Evolutionary conservation across 2,113 vertebrate genomes (phyloP), one percentile per base, ranked within the genome.

Genomic region (Microcebus murinus): DNA sequence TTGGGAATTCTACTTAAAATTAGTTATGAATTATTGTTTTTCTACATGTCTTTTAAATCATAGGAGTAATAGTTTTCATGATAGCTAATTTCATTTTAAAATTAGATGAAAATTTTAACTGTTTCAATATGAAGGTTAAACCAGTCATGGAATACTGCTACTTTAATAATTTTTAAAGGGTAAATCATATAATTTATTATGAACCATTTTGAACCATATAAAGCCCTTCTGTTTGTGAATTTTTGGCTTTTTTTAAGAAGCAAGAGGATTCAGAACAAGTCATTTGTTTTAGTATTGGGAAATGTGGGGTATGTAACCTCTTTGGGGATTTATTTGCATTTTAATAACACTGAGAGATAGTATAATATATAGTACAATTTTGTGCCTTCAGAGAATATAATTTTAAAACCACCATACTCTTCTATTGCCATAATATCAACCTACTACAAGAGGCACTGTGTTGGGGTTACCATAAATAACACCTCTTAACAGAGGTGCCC

Each of bases 1-100:
- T 87, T 94, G 31, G 7, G 65, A 92, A 79, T 74, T 92, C 57
- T 92, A 34, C 57, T 95, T 95, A 89, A 92, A 89, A 92, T 94
- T 87, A 85, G 34, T 61, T 94, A 48, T 73, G 48, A 87, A 84
- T 90, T 91, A 63, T 52, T 85, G 57, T 86, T 91, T 77, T 4
- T 89, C 55, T 8, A 67, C 14, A 48, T 95, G 34, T 3, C 14
- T 96, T 93, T 55, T 87, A 71, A 92, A 36, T 94, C 18, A 57
- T 8, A 90, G 50, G 25, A 29, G 8, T 70, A 73, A 52, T 84
- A 34, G 31, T 94, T 90, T 92, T 91, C 63, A 96, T 95, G 34
- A 73, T 50, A 94, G 20, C 86, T 80, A 88, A 90, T 63, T 96
- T 94, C 25, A 84, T 84, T 95, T 90, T 87, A 42, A 95, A 93